Base-by-base conservation (phyloP, 2,888 invertebrate genomes). In the Orchesella flavescens region DNA sequence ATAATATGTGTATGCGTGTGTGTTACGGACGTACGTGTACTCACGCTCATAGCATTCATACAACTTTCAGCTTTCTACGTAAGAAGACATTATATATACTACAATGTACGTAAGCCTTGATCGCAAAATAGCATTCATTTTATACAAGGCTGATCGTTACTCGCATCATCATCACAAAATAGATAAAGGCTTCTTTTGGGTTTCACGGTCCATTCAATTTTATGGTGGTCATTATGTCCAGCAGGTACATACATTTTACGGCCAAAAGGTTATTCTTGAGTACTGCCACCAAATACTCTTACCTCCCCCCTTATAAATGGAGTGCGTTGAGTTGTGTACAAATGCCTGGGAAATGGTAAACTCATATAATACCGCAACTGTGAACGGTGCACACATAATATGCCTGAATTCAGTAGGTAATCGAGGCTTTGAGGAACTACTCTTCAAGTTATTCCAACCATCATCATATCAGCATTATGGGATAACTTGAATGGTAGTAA, bases 171-270 rank as follows among this genome's bases (percentile, higher is more conserved):
- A 69, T 15, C 17, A 19, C 15, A 57, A 79, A 69, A 63, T 21
- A 59, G 61, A 82, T 72, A 78, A 23, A 63, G 46, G 21, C 21
- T 73, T 72, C 65, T 59, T 78, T 72, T 24, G 53, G 80, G 76
- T 83, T 83, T 85, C 75, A 84, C 79, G 85, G 75, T 84, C 83
- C 72, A 76, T 85, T 78, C 76, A 73, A 65, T 80, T 83, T 83
- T 78, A 83, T 83, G 78, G 76, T 71, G 72, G 76, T 83, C 83
- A 83, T 83, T 80, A 80, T 59, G 80, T 80, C 80, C 80, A 74
- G 74, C 80, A 80, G 80, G 74, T 80, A 80, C 74, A 72, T 79
- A 68, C 74, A 80, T 73, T 80, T 80, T 68, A 80, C 74, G 74
- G 74, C 13, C 59, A 59, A 80, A 80, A 80, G 66, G 80, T 74